Evolutionary conservation across 2,888 invertebrate species (phyloP).

Genomic region (Pilophorus perplexus): DNA sequence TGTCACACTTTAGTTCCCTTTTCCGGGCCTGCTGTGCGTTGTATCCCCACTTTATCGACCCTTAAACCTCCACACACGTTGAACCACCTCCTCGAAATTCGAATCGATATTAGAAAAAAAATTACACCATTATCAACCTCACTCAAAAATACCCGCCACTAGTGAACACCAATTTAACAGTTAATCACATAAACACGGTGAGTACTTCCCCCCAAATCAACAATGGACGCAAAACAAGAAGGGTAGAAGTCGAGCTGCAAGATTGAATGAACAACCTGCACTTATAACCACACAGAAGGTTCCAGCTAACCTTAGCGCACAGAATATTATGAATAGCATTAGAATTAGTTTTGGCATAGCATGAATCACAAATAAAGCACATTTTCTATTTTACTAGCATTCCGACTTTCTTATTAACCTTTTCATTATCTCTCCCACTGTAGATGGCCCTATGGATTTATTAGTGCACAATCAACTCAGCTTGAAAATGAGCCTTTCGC

Average conservation of each 20-base stretch:
- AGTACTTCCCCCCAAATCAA: no score
- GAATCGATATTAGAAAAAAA: conserved; percentile 3
- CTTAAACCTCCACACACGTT: no score
- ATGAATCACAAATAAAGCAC: conserved; percentile 27
- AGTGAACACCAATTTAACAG: conserved; percentile 13
- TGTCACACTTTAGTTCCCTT: not conserved
- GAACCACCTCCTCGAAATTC: no score
- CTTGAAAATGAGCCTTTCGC: no score
- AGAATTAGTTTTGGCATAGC: conserved; percentile 5
- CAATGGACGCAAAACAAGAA: conserved; percentile 7
- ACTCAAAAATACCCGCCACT: not conserved
- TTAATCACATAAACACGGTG: conserved; percentile 17
- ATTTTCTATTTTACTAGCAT: not conserved
- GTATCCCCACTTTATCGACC: no score
- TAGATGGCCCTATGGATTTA: no score
- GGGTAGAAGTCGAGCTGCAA: conserved; percentile 11
- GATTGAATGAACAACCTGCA: conserved; percentile 27
- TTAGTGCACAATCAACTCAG: no score
- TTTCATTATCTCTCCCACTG: no score
- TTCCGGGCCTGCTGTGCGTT: conserved; percentile 8
- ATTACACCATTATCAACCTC: not conserved
- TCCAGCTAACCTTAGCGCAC: conserved; percentile 5
- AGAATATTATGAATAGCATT: not conserved
- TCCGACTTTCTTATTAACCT: not conserved
- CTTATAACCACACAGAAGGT: conserved; percentile 24